phyloP scores from a whole-genome alignment of 1,140 invertebrate genomes.

The Vanessa atalanta region DNA sequence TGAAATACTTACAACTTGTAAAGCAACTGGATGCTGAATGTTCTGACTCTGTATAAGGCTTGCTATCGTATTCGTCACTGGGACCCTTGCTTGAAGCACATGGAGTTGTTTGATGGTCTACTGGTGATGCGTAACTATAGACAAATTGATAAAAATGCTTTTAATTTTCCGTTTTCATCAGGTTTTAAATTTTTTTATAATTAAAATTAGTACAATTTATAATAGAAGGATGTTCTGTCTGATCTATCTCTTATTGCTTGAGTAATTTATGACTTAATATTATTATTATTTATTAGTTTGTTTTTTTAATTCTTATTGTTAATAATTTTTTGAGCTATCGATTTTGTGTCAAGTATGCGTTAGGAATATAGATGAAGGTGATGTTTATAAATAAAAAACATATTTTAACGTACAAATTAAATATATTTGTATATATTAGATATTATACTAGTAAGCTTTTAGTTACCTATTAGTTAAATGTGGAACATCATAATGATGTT shows the following conservation, averaged over 20 bases:
- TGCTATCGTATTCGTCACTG: conserved; percentile 84
- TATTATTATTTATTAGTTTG: too few species aligned
- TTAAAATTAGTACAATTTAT: neutral
- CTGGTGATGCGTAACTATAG: conserved; percentile 82
- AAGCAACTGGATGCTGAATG: conserved; percentile 85
- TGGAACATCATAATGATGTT: conserved; percentile 93
- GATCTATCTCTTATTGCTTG: too few species aligned
- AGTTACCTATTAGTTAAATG: conserved; percentile 83
- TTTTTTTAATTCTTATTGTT: neutral
- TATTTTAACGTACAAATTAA: too few species aligned
- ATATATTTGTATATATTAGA: neutral
- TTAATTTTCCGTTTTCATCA: neutral
- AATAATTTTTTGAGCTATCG: neutral
- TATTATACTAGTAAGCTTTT: neutral
- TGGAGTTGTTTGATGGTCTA: conserved; percentile 82
- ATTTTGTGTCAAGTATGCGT: neutral
- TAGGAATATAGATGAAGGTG: too few species aligned
- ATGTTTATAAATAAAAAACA: too few species aligned
- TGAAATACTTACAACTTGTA: conserved; percentile 81
- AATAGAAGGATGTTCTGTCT: too few species aligned
- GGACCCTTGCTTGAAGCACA: conserved; percentile 83
- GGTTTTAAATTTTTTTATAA: neutral
- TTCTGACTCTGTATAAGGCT: conserved; percentile 85
- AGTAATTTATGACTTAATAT: too few species aligned
- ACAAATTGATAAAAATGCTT: conserved; percentile 14